Conservation (phyloP, 2,113 vertebrate genomes). For the Labeo catla region DNA sequence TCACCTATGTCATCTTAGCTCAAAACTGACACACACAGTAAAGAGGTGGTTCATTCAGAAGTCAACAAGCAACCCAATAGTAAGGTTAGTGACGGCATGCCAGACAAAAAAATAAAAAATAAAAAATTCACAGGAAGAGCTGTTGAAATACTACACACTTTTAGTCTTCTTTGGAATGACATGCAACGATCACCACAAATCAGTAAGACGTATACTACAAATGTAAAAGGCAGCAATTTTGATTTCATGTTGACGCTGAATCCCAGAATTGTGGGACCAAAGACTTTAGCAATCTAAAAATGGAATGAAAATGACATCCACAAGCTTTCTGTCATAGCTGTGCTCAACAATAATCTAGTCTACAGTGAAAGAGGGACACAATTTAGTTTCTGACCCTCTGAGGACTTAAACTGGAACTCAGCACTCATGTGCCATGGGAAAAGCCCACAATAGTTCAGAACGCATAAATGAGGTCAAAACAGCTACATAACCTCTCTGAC, state of each 20-base stretch:
- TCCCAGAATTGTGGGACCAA: background rate
- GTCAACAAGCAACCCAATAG: background rate
- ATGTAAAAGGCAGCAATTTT: background rate
- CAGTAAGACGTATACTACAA: background rate
- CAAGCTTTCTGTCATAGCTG: background rate
- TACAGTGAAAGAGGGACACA: background rate
- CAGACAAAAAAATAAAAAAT: too few species aligned
- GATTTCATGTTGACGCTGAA: background rate
- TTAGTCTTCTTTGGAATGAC: background rate
- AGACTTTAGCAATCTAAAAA: background rate
- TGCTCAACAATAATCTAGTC: background rate
- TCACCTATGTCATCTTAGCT: background rate
- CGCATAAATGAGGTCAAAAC: conserved; percentile 26
- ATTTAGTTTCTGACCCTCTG: conserved; percentile 4
- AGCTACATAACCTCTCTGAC: background rate
- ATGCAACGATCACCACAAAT: background rate
- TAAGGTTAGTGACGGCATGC: background rate
- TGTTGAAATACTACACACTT: too few species aligned
- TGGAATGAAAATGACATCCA: background rate
- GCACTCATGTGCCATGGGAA: conserved; percentile 6
- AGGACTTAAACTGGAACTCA: conserved; percentile 1
- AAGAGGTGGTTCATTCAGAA: background rate
- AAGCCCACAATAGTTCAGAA: conserved; percentile 9
- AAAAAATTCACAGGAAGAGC: too few species aligned
- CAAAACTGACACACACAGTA: background rate